These are phyloP conservation scores for Gymnogyps californianus DNA, from an alignment of 2,113 vertebrate genomes.

Conservation along the genomic window DNA sequence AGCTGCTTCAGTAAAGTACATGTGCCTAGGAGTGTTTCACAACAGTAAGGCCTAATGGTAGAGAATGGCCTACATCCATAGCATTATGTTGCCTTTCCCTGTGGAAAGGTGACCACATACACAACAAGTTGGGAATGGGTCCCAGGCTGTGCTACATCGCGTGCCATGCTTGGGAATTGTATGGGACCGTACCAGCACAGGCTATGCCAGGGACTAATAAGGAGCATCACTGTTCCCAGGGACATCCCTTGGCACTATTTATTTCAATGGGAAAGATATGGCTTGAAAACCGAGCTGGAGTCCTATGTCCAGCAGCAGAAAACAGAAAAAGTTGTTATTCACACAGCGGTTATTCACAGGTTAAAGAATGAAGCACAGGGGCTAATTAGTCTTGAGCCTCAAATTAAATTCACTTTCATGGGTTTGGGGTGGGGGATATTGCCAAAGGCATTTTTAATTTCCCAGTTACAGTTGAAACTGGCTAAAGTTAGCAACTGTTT, in stretches of 20 bases:
- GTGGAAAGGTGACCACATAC: background rate
- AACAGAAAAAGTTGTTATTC: background rate
- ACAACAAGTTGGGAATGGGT: background rate
- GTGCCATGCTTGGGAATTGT: no score
- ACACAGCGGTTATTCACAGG: background rate
- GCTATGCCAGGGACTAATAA: background rate
- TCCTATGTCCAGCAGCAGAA: background rate
- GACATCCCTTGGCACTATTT: background rate
- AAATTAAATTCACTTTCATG: background rate
- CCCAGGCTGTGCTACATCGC: background rate
- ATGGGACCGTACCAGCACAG: background rate
- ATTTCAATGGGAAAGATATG: background rate
- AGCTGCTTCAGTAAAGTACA: background rate
- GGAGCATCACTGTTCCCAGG: background rate
- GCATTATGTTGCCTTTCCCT: background rate
- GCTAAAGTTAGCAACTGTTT: background rate
- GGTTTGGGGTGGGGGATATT: background rate
- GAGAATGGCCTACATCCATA: background rate
- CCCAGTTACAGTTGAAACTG: background rate
- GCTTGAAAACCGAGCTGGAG: background rate
- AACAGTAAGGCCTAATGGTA: background rate
- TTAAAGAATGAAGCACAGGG: background rate
- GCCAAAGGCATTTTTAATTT: background rate
- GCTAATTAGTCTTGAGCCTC: background rate
- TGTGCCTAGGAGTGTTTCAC: background rate